Conservation (phyloP, 2,797 vertebrate species). For the Semotilus atromaculatus region DNA sequence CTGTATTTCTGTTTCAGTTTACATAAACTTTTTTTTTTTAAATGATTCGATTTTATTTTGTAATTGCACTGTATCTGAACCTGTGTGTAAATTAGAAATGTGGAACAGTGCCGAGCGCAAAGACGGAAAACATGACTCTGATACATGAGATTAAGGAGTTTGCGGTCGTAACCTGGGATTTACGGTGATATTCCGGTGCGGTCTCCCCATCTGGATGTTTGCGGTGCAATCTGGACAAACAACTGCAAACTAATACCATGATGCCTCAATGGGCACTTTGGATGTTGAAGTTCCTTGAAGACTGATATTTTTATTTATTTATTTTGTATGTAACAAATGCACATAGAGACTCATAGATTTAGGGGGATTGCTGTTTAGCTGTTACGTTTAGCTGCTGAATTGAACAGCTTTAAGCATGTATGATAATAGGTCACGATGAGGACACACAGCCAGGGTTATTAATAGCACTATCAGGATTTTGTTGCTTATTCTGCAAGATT, state of each 20-base stretch:
- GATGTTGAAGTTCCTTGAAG: constrained; percentile 5
- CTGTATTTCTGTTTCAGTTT: constrained; percentile 58
- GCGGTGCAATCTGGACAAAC: constrained; percentile 2
- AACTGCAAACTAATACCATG: constrained; percentile 1
- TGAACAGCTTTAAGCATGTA: constrained; percentile 49
- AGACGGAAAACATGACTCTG: constrained; percentile 13
- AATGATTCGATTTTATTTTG: constrained; percentile 30
- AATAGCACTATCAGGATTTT: background rate
- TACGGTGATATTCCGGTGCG: background rate
- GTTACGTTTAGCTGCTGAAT: constrained; percentile 27
- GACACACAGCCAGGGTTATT: constrained; percentile 10
- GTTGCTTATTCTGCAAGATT: background rate
- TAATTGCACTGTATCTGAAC: constrained; percentile 46
- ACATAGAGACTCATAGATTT: constrained; percentile 50
- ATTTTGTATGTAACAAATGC: constrained; percentile 47
- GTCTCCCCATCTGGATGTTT: constrained; percentile 31
- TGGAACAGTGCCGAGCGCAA: constrained; percentile 23
- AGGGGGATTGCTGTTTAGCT: constrained; percentile 36
- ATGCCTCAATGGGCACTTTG: constrained; percentile 21
- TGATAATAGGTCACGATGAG: constrained; percentile 37
- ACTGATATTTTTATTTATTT: constrained; percentile 49
- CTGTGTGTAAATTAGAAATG: constrained; percentile 21
- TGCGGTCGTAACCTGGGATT: constrained; percentile 13
- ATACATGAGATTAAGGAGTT: constrained; percentile 14
- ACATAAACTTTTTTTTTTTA: constrained; percentile 52